Evolutionary conservation across 1,140 invertebrate species (phyloP).

Genomic region (Druon quercuslanigerum): DNA sequence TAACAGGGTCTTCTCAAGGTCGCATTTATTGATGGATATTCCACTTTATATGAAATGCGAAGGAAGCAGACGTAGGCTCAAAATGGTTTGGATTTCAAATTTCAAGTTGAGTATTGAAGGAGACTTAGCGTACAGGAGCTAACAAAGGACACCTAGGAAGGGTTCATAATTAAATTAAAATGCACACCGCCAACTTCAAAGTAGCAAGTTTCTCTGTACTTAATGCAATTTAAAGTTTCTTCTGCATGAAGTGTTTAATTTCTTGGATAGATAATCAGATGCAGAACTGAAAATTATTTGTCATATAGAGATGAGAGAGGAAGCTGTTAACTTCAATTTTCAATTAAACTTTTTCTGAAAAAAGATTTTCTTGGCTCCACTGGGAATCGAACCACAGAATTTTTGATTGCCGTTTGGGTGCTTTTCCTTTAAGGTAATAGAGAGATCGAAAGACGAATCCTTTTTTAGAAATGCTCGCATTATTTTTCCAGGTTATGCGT

Average conservation of each 20-base stretch:
- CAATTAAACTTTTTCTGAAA: no score
- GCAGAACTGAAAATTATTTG: not conserved
- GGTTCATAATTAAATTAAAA: slow-evolving; percentile 24
- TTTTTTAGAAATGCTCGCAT: no score
- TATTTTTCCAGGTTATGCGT: no score
- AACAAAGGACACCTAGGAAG: not conserved
- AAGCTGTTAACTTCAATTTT: no score
- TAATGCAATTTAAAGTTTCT: slow-evolving; percentile 7
- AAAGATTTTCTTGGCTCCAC: no score
- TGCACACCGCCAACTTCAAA: slow-evolving; percentile 25
- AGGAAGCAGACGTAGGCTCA: not conserved
- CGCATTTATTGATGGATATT: slow-evolving; percentile 3
- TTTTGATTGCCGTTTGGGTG: no score
- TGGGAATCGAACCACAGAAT: no score
- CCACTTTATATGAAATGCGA: not conserved
- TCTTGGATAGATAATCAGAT: not conserved
- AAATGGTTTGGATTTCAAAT: not conserved
- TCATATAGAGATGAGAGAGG: not conserved
- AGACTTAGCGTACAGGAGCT: not conserved
- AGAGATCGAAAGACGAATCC: no score
- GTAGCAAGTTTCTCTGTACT: slow-evolving; percentile 12
- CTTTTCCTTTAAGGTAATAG: no score
- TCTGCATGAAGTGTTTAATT: not conserved
- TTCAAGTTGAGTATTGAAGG: not conserved
- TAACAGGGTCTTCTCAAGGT: slow-evolving; percentile 24